Evolutionary conservation across 92 coral and sea anemone genomes (phyloP), one percentile per base, ranked within the genome.

Genomic region (Montipora capitata): DNA sequence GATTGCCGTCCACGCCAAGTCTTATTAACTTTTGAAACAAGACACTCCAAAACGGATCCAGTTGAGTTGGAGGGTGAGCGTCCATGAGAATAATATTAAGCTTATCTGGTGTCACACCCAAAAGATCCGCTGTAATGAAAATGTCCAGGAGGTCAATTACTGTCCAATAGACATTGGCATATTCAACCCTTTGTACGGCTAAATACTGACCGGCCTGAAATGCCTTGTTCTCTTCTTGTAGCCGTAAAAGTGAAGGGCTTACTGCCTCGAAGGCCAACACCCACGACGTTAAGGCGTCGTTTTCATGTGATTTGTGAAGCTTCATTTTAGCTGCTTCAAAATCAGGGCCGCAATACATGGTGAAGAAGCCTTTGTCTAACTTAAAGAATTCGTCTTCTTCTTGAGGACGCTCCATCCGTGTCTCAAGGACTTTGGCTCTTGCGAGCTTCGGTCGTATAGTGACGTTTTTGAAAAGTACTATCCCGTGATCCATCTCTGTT

Each of bases 141-240:
- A 82, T 70, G 42, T 82, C 86, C 56, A 82, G 8, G 40, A 82
- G 58, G 8, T 82, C 86, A 40, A 82, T 56, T 2, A 82, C n/a
- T 17, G 86, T 82, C 86, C 86, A 82, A 13, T 82, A 82, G 10
- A 82, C 86, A 68, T 82, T 82, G 68, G 86, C 86, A n/a, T 52
- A 82, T 58, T 82, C 86, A 4, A 40, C 1, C 59, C 86, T 82
- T 82, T 82, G 78, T 41, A 82, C 70, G 4, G 78, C 86, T 17
- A 82, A 71, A 59, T 69, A 82, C 3, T 70, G 59, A 0, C 86
- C 86, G n/a, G 54, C 40, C 3, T 82, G 68, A 58, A 52, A 82
- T 16, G 45, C 0, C 11, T 82, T 58, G 0, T 16, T 40, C 15
- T 3, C 20, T 54, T 20, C 41, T 18, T 52, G 49, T 0, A 57